phyloP scores from a whole-genome alignment of 2,888 invertebrate genomes.

The Tachystola acroxantha region DNA sequence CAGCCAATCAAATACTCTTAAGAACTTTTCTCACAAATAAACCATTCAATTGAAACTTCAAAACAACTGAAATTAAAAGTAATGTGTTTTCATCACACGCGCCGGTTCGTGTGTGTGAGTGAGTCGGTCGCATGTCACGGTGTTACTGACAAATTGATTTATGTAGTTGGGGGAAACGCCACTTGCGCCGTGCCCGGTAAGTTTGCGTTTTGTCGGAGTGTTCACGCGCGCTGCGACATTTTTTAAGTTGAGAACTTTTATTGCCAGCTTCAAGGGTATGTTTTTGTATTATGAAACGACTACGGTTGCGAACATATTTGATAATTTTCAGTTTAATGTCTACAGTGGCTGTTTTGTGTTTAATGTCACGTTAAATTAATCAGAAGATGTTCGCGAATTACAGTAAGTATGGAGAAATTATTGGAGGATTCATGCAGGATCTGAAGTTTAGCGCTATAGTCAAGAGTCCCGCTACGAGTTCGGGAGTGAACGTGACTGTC shows the following conservation, averaged over 20 bases:
- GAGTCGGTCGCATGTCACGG: slow-evolving; percentile 41
- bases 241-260: slow-evolving; percentile 14
- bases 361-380: too few relatives aligned
- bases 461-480: too few relatives aligned
- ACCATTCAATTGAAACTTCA: slow-evolving; percentile 12
- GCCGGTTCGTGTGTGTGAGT: slow-evolving; percentile 31
- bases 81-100: slow-evolving; percentile 13
- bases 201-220: slow-evolving; percentile 39
- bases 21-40: slow-evolving; percentile 8
- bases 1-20: too few relatives aligned
- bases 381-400: too few relatives aligned
- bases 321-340: too few relatives aligned
- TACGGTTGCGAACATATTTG: too few relatives aligned
- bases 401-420: too few relatives aligned
- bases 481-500: too few relatives aligned
- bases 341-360: too few relatives aligned
- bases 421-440: too few relatives aligned
- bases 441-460: too few relatives aligned
- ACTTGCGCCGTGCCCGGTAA: slow-evolving; percentile 31
- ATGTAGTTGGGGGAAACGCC: slow-evolving; percentile 48
- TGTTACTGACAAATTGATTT: slow-evolving; percentile 72
- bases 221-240: slow-evolving; percentile 29
- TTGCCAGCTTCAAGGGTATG: background rate
- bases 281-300: too few relatives aligned
- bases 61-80: slow-evolving; percentile 12